These are phyloP conservation scores for Drosophila parvula DNA, from an alignment of 1,140 invertebrate genomes.

Conservation along the genomic window DNA sequence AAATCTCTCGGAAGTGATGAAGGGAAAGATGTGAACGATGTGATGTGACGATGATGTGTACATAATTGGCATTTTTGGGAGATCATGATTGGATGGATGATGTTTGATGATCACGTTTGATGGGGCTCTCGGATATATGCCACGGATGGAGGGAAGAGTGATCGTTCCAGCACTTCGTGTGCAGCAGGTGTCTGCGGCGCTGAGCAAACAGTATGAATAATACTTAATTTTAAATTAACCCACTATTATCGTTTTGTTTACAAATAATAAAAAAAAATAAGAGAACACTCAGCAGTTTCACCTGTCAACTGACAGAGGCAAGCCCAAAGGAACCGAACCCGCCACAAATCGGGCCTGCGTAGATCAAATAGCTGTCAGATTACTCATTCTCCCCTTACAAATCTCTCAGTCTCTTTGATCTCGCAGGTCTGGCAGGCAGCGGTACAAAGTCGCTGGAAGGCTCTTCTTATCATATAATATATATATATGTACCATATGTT, in stretches of 20 bases:
- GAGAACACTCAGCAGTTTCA: slow-evolving; percentile 33
- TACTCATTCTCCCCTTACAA: background rate
- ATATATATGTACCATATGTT: slow-evolving; percentile 30
- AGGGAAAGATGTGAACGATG: slow-evolving; percentile 31
- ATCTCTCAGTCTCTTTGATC: slow-evolving; percentile 27
- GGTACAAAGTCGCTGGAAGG: slow-evolving; percentile 21
- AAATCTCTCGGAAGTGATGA: slow-evolving; percentile 41
- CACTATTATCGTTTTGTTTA: slow-evolving; percentile 74
- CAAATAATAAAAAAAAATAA: slow-evolving; percentile 49
- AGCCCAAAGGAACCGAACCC: slow-evolving; percentile 42
- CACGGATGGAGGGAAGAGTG: slow-evolving; percentile 28
- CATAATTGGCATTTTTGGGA: slow-evolving; percentile 46
- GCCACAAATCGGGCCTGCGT: slow-evolving; percentile 21
- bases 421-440: slow-evolving; percentile 20
- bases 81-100: slow-evolving; percentile 44
- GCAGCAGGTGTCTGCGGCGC: slow-evolving; percentile 73
- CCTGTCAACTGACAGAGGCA: slow-evolving; percentile 60
- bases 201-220: slow-evolving; percentile 82
- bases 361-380: slow-evolving; percentile 33
- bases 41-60: slow-evolving; percentile 54
- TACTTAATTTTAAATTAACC: slow-evolving; percentile 81
- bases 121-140: slow-evolving; percentile 38
- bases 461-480: slow-evolving; percentile 1
- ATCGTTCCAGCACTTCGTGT: slow-evolving; percentile 55
- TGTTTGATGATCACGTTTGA: slow-evolving; percentile 47